A percentile compares a stretch with the other conserved stretches of the same genome.
Evolutionary conservation across 1,140 invertebrate genomes (phyloP).

Genomic region (Sycobia sp.): DNA sequence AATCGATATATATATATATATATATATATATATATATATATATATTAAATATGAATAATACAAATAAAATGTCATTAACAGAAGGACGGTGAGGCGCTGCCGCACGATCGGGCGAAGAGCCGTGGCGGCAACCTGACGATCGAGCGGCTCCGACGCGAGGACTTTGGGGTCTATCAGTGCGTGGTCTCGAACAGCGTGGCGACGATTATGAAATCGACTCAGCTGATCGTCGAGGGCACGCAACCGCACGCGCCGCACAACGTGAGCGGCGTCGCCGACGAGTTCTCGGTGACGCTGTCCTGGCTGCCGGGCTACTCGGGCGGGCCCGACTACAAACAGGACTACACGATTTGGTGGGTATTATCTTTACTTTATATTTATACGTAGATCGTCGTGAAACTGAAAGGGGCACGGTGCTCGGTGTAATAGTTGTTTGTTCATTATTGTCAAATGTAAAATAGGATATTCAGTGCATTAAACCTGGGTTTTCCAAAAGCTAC

Average conservation of each 20-base stretch:
- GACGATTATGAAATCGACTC: slow-evolving; percentile 86
- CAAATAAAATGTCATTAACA: too few relatives aligned
- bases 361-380: too few relatives aligned
- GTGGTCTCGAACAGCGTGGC: slow-evolving; percentile 93
- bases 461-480: too few relatives aligned
- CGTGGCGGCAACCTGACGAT: slow-evolving; percentile 91
- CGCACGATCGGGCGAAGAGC: slow-evolving; percentile 77
- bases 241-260: slow-evolving; percentile 97
- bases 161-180: slow-evolving; percentile 95
- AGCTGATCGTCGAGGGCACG: slow-evolving; percentile 92
- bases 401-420: too few relatives aligned
- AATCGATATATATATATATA: too few relatives aligned
- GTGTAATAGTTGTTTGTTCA: too few relatives aligned
- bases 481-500: too few relatives aligned
- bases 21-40: too few relatives aligned
- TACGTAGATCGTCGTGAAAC: too few relatives aligned
- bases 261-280: slow-evolving; percentile 82
- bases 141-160: slow-evolving; percentile 80
- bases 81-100: slow-evolving; percentile 80
- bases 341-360: slow-evolving; percentile 86
- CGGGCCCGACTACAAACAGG: slow-evolving; percentile 90
- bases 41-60: too few relatives aligned
- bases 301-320: slow-evolving; percentile 96
- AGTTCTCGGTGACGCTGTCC: slow-evolving; percentile 85
- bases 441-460: too few relatives aligned